phyloP scores from a whole-genome alignment of 2,113 vertebrate genomes.

The Mionectes macconnelli region DNA sequence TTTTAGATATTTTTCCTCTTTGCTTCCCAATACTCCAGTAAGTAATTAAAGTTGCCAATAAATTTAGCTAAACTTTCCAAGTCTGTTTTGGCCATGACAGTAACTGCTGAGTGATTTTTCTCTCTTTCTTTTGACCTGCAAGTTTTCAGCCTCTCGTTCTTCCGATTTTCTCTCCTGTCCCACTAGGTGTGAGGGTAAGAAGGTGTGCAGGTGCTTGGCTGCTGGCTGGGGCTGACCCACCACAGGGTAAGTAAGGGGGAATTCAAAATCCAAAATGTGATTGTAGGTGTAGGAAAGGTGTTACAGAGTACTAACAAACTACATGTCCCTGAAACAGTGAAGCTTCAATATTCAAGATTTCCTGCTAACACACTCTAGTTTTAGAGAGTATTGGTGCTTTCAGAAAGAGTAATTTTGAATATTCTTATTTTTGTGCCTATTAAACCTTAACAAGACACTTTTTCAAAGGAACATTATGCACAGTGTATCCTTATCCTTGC shows the following conservation, averaged over 20 bases:
- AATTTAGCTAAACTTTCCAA: background rate
- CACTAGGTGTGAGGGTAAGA: background rate
- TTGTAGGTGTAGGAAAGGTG: background rate
- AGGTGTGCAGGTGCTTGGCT: background rate
- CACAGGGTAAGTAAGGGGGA: background rate
- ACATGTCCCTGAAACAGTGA: background rate
- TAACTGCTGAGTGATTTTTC: background rate
- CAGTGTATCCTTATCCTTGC: background rate
- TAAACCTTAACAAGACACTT: background rate
- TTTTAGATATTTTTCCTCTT: background rate
- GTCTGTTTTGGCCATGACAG: background rate
- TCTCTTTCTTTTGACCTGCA: background rate
- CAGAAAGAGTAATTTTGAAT: background rate
- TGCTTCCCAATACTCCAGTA: background rate
- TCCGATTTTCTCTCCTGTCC: background rate
- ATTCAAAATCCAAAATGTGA: background rate
- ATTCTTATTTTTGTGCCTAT: background rate
- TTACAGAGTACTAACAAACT: background rate
- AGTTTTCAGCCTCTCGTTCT: background rate
- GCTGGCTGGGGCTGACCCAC: background rate
- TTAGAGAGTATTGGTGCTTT: background rate
- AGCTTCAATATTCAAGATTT: background rate
- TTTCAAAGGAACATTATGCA: background rate
- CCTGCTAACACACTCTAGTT: background rate
- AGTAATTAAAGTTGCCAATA: background rate